These are phyloP conservation scores for Prunella strophiata DNA, from an alignment of 2,797 vertebrate genomes.

Conservation along the genomic window DNA sequence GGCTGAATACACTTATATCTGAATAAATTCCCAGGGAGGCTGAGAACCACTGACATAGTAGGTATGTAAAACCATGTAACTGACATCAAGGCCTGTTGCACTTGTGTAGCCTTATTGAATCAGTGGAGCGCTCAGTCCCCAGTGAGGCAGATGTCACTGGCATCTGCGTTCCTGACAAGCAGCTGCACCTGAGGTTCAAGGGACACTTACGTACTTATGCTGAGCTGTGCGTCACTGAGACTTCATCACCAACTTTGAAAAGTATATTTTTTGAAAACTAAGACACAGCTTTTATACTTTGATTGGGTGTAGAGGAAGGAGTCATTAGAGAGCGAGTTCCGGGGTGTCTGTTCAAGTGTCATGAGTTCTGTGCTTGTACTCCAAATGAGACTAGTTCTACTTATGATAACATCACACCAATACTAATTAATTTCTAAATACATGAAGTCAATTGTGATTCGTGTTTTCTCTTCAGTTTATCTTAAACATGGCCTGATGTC, in stretches of 20 bases:
- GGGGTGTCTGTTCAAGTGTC: neutral
- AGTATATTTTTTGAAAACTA: constrained; percentile 63
- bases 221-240: constrained; percentile 12
- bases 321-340: neutral
- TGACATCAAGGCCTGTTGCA: constrained; percentile 75
- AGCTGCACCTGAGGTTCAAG: constrained; percentile 60
- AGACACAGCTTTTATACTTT: neutral
- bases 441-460: neutral
- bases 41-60: constrained; percentile 70
- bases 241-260: constrained; percentile 39
- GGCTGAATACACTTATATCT: constrained; percentile 62
- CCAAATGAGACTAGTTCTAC: neutral
- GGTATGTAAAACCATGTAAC: constrained; percentile 76
- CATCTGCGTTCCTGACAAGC: constrained; percentile 69
- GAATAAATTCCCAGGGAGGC: constrained; percentile 73
- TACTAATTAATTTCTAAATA: constrained; percentile 30
- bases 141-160: constrained; percentile 62
- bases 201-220: constrained; percentile 50
- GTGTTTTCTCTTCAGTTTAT: constrained; percentile 47
- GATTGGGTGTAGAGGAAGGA: neutral
- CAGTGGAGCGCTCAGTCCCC: constrained; percentile 71
- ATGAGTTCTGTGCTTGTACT: accelerated
- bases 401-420: neutral
- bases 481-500: neutral
- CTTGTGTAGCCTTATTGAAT: constrained; percentile 77